A percentile compares a stretch with the other conserved stretches of the same genome.
These are phyloP conservation scores for Sakesphorus luctuosus DNA, from an alignment of 2,113 vertebrate genomes.

Conservation along the genomic window DNA sequence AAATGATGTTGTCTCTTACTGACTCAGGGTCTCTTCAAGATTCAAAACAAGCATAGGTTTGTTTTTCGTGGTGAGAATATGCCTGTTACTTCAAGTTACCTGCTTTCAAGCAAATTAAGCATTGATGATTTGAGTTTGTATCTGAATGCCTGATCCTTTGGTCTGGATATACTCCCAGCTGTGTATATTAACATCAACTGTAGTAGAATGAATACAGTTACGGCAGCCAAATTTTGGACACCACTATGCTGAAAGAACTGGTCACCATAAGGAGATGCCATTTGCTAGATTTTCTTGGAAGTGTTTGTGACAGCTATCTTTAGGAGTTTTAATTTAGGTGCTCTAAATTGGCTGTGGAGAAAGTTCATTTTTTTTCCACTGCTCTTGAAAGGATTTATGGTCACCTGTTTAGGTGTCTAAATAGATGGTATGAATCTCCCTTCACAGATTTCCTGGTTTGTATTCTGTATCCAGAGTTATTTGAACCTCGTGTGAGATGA, in stretches of 20 bases:
- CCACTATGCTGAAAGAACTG: not conserved
- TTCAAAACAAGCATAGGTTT: not conserved
- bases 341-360: not conserved
- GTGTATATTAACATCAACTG: not conserved
- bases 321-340: conserved; percentile 9
- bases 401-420: not conserved
- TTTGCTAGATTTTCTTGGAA: not conserved
- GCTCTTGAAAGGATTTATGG: not conserved
- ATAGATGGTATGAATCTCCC: not conserved
- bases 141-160: conserved; percentile 22
- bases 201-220: not conserved
- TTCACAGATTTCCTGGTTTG: not conserved
- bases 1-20: not conserved
- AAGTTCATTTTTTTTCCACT: not conserved
- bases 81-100: not conserved
- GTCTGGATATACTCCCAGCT: not conserved
- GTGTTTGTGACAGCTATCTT: not conserved
- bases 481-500: not conserved
- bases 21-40: not conserved
- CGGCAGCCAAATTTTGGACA: not conserved
- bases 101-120: conserved; percentile 37
- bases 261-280: not conserved
- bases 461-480: not conserved
- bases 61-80: not conserved
- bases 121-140: conserved; percentile 16